Conservation (phyloP, 1,140 invertebrate species). For the Drosophila arawakana region DNA sequence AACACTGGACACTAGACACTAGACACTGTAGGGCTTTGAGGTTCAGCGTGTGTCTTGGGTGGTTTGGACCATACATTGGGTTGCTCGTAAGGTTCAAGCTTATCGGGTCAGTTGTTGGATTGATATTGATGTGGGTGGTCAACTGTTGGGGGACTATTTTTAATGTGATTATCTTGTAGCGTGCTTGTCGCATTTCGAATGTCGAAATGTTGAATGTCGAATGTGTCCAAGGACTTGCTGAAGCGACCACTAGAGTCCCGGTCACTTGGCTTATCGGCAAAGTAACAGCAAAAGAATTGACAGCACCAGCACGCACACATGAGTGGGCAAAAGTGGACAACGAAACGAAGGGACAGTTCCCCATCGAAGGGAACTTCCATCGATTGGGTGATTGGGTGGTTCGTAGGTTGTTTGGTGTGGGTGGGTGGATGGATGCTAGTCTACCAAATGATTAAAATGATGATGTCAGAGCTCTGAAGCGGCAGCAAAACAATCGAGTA, state of each 20-base stretch:
- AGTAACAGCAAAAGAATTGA: conserved; percentile 70
- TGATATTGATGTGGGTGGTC: conserved; percentile 46
- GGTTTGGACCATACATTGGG: background rate
- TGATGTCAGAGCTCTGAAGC: conserved; percentile 68
- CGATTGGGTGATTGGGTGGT: conserved; percentile 24
- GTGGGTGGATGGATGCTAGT: background rate
- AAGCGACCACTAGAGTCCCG: background rate
- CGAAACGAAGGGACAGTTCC: conserved; percentile 15
- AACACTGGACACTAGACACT: background rate
- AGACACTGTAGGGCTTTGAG: too few species aligned
- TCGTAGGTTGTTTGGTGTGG: background rate
- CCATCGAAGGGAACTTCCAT: conserved; percentile 19
- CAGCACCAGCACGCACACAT: conserved; percentile 42
- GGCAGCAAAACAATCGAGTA: conserved; percentile 55
- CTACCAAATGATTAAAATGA: conserved; percentile 75
- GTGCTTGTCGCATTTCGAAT: conserved; percentile 75
- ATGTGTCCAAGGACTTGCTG: conserved; percentile 29
- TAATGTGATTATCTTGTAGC: conserved; percentile 83
- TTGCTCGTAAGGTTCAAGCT: background rate
- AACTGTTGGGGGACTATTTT: conserved; percentile 58
- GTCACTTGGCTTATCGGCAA: conserved; percentile 66
- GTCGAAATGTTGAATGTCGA: conserved; percentile 54
- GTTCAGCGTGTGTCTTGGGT: too few species aligned
- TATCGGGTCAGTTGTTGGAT: conserved; percentile 39
- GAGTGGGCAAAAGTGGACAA: conserved; percentile 25